Evolutionary conservation across 2,113 vertebrate genomes (phyloP).

Genomic region (Coturnix japonica): DNA sequence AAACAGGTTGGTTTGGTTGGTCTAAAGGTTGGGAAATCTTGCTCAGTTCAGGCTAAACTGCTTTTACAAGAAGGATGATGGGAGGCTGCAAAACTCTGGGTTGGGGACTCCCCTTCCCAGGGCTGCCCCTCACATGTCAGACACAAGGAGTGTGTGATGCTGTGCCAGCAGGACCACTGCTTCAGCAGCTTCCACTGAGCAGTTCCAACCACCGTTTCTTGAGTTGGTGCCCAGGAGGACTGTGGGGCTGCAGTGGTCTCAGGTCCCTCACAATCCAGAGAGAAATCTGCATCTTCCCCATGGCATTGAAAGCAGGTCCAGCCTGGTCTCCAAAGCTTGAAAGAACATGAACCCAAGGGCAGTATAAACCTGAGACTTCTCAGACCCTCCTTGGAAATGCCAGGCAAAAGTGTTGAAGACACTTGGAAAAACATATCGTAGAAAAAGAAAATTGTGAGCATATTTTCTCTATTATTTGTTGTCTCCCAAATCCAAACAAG

Average conservation of each 20-base stretch:
- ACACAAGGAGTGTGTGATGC: accelerated
- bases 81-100: not conserved
- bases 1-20: not conserved
- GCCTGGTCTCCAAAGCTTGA: not conserved
- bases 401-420: slow-evolving; percentile 3
- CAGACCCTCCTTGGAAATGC: not conserved
- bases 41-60: not conserved
- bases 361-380: not conserved
- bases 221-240: no score
- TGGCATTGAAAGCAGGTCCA: not conserved
- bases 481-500: slow-evolving; percentile 63
- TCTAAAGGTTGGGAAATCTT: not conserved
- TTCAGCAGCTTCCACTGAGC: not conserved
- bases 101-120: not conserved
- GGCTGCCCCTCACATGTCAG: accelerated
- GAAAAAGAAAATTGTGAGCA: slow-evolving; percentile 15
- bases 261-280: not conserved
- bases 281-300: accelerated
- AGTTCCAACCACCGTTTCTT: accelerated
- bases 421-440: not conserved
- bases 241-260: not conserved
- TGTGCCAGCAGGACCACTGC: not conserved
- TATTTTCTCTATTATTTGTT: slow-evolving; percentile 55
- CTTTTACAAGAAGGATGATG: accelerated
- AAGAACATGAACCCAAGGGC: not conserved